These are phyloP conservation scores for Zoanthus sansibaricus DNA, from an alignment of 92 coral and sea anemone species.

Conservation along the genomic window DNA sequence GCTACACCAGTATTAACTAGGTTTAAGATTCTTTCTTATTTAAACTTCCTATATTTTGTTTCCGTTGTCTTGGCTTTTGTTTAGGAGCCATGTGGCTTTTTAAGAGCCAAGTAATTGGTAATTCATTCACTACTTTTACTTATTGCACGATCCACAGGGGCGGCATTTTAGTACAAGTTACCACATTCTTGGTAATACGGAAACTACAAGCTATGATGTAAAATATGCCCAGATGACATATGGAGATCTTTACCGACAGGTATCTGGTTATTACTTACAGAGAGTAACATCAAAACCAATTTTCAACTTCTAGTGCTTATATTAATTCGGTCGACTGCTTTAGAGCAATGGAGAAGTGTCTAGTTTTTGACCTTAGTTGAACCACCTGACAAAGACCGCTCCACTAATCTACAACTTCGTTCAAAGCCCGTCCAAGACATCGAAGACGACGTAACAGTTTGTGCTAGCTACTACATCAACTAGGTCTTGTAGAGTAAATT, in stretches of 20 bases:
- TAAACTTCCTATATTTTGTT: neutral
- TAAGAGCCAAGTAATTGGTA: neutral
- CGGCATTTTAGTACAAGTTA: slow-evolving; percentile 79
- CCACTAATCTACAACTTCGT: too few relatives aligned
- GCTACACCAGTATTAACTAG: too few relatives aligned
- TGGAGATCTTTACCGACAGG: slow-evolving; percentile 90
- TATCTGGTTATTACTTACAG: neutral
- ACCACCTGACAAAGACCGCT: too few relatives aligned
- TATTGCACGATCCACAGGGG: slow-evolving; percentile 59
- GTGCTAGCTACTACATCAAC: too few relatives aligned
- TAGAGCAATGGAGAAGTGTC: too few relatives aligned
- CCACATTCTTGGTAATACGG: slow-evolving; percentile 72
- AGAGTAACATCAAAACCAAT: neutral
- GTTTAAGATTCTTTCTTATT: neutral
- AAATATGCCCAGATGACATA: slow-evolving; percentile 90
- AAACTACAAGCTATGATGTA: slow-evolving; percentile 70
- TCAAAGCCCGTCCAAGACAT: too few relatives aligned
- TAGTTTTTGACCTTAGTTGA: too few relatives aligned
- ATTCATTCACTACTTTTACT: neutral
- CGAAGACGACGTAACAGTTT: too few relatives aligned
- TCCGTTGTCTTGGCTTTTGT: neutral
- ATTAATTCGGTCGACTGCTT: too few relatives aligned
- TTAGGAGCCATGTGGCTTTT: neutral
- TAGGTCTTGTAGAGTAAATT: too few relatives aligned
- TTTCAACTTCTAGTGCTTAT: too few relatives aligned